A percentile compares a stretch with the other conserved stretches of the same genome.
These are phyloP conservation scores for Pangasius larnaudii DNA, from an alignment of 2,797 vertebrate genomes.

Conservation along the genomic window DNA sequence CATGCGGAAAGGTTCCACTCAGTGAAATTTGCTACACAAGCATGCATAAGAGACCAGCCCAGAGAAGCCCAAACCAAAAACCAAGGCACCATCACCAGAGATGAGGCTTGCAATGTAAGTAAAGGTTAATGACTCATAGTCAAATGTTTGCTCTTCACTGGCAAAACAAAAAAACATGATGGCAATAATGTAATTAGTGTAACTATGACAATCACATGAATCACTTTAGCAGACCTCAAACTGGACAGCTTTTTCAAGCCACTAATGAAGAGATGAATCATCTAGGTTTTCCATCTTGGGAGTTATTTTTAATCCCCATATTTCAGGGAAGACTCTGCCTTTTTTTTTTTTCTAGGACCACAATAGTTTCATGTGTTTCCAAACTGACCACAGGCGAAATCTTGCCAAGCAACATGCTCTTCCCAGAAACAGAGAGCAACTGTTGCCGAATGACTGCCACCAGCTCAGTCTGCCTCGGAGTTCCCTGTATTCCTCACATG, in stretches of 20 bases:
- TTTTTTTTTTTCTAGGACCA: slow-evolving; percentile 47
- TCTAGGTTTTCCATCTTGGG: slow-evolving; percentile 60
- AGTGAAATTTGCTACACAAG: slow-evolving; percentile 36
- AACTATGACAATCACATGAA: slow-evolving; percentile 66
- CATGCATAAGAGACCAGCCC: background rate
- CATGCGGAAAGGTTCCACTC: slow-evolving; percentile 35
- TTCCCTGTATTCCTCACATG: slow-evolving; percentile 39
- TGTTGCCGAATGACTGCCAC: slow-evolving; percentile 30
- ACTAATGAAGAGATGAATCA: slow-evolving; percentile 71
- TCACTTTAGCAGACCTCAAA: slow-evolving; percentile 66
- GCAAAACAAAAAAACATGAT: slow-evolving; percentile 41
- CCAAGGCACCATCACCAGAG: slow-evolving; percentile 3
- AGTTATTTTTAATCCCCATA: slow-evolving; percentile 67
- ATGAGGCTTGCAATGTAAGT: slow-evolving; percentile 1
- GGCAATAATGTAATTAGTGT: slow-evolving; percentile 47
- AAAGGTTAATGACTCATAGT: slow-evolving; percentile 34
- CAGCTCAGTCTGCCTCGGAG: slow-evolving; percentile 23
- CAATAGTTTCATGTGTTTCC: slow-evolving; percentile 62
- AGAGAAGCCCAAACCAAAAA: slow-evolving; percentile 15
- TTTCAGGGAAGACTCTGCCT: slow-evolving; percentile 56
- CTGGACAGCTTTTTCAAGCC: slow-evolving; percentile 59
- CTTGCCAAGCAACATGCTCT: slow-evolving; percentile 39
- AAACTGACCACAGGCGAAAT: slow-evolving; percentile 41
- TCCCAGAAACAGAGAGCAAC: slow-evolving; percentile 46
- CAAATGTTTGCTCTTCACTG: slow-evolving; percentile 40